A percentile compares a stretch with the other conserved stretches of the same genome.
Evolutionary conservation across 1,140 invertebrate genomes (phyloP).

Genomic region (Neotoxoptera formosana): DNA sequence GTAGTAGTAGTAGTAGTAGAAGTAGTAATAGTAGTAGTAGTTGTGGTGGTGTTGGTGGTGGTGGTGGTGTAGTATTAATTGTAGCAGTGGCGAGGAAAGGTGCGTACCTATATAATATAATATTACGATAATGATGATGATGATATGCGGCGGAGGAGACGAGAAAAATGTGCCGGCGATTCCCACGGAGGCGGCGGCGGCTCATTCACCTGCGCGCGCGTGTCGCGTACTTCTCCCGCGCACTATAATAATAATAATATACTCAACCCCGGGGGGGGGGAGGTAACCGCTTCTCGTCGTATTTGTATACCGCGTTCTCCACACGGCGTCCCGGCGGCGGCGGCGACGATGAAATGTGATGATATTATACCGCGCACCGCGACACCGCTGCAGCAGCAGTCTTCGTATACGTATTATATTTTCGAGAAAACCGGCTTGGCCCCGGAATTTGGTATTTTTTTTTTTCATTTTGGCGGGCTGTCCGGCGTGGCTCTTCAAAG

Average conservation of each 20-base stretch:
- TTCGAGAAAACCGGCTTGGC: neutral
- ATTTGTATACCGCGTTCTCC: neutral
- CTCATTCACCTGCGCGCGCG: slow-evolving; percentile 39
- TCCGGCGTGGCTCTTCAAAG: neutral
- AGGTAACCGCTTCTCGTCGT: neutral
- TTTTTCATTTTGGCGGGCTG: neutral
- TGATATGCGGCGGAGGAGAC: neutral
- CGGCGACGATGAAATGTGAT: slow-evolving; percentile 18
- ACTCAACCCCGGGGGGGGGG: neutral
- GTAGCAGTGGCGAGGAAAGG: neutral
- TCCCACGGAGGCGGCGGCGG: slow-evolving; percentile 13
- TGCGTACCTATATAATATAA: neutral
- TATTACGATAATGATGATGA: neutral
- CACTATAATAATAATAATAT: neutral
- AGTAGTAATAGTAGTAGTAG: too few species aligned
- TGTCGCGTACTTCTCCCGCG: neutral
- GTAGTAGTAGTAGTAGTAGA: too few species aligned
- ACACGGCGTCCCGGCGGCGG: neutral
- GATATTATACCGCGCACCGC: neutral
- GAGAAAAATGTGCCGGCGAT: slow-evolving; percentile 34
- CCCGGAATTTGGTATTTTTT: neutral
- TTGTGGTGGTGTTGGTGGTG: too few species aligned
- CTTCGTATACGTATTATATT: neutral
- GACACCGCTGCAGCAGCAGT: neutral
- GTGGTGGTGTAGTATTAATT: too few species aligned